Base-by-base conservation (phyloP, 2,797 vertebrate species). In the Pangasius krempfi region DNA sequence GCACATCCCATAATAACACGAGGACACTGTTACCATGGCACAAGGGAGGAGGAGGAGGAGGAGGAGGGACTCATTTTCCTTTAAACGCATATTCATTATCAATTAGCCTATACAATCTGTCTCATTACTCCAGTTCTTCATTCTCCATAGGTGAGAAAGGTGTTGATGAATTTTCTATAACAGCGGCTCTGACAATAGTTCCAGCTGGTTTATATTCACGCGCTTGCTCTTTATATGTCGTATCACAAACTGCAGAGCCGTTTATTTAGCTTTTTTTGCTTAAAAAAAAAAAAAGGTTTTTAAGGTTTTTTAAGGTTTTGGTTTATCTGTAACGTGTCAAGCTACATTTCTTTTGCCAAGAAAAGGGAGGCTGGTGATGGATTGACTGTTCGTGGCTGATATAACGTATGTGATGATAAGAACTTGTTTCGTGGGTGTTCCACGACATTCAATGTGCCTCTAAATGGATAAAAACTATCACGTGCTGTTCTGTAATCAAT, bases 1-100 rank as follows among this genome's bases (percentile, higher is more conserved):
- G 37, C 18, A 56, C 73, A 54, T 84, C 50, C 60, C 62, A 78
- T 73, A 73, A 72, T 89, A 72, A 54, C 78, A 68, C 18, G 7
- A 58, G 8, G 20, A 37, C 60, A 40, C 68, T 20, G 47, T 81
- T 52, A 30, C 62, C 54, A 47, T 66, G 62, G 85, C 25, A 18
- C 44, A 33, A 54, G 37, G 85, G 60, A 78, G 68, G 30, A 64
- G 66, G 33, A 78, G 68, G 30, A 64, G 66, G 33, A 16, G 25
- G 13, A 7, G 25, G 13, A 54, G 3, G 14, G 72, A 47, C 72
- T 12, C 22, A 5, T 44, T 75, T 73, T 75, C 64, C 33, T 12
- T 70, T 70, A 16, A 37, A 40, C 27, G 2, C 12, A 2, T 5
- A 54, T 54, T 78, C 2, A 8, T 73, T 6, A 27, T 76, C 14